Evolutionary conservation across 1,140 invertebrate genomes (phyloP).

Genomic region (Ceratoteleas bidentatus): DNA sequence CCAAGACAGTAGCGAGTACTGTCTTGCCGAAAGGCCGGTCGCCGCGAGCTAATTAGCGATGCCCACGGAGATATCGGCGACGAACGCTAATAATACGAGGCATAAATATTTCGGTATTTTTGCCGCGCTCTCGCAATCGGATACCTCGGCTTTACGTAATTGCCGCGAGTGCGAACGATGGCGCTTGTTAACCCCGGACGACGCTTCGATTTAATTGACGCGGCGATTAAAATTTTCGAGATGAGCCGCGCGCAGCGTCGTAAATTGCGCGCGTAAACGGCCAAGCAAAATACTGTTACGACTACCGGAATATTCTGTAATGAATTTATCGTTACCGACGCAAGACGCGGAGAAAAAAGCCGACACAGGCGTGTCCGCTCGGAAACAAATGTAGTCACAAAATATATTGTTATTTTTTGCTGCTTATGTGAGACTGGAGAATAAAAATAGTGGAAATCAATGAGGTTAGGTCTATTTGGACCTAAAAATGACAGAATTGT

Average conservation of each 20-base stretch:
- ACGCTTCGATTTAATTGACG: constrained; percentile 67
- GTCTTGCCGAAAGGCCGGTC: constrained; percentile 79
- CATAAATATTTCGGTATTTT: constrained; percentile 81
- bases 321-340: constrained; percentile 42
- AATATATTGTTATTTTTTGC: too few species aligned
- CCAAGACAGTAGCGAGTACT: constrained; percentile 80
- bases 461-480: too few species aligned
- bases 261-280: constrained; percentile 41
- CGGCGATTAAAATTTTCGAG: constrained; percentile 72
- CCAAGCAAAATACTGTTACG: constrained; percentile 49
- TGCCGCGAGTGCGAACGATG: constrained; percentile 68
- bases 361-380: too few species aligned
- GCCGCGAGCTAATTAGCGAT: constrained; percentile 81
- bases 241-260: constrained; percentile 54
- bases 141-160: constrained; percentile 69
- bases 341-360: constrained; percentile 17
- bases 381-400: too few species aligned
- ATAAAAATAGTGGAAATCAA: too few species aligned
- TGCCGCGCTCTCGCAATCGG: constrained; percentile 59
- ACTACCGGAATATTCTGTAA: constrained; percentile 61
- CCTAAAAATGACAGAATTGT: too few species aligned
- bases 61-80: constrained; percentile 79
- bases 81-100: constrained; percentile 80
- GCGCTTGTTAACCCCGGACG: constrained; percentile 70
- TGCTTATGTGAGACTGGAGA: too few species aligned